Conservation (phyloP, 64 coral and sea anemone genomes). For the Pocillopora verrucosa region DNA sequence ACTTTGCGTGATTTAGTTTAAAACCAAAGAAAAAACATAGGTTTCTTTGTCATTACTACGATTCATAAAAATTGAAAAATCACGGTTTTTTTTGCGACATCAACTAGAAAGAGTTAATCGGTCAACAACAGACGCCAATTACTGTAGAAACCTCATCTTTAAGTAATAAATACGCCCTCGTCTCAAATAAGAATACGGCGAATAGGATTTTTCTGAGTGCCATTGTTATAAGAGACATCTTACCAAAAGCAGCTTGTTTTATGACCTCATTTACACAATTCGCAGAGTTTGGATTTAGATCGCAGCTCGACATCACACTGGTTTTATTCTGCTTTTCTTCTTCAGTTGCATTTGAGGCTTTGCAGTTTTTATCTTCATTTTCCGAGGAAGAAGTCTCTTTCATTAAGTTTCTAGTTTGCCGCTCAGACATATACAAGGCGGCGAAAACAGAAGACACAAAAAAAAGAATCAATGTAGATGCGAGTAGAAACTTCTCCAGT, state of each 20-base stretch:
- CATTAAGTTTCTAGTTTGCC: neutral
- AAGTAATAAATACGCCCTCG: neutral
- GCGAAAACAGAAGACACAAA: slow-evolving; percentile 5
- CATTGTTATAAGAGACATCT: neutral
- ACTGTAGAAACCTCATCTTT: neutral
- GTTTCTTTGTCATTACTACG: too few relatives aligned
- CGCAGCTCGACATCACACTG: neutral
- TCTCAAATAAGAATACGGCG: neutral
- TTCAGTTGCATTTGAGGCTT: neutral
- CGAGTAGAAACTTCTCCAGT: slow-evolving; percentile 15
- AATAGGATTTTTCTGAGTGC: neutral
- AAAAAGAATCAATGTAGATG: neutral
- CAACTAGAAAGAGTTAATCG: neutral
- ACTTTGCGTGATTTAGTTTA: neutral
- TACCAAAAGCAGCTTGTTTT: neutral
- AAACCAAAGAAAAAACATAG: neutral
- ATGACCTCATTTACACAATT: neutral
- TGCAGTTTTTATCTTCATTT: slow-evolving; percentile 7
- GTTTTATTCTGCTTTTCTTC: neutral
- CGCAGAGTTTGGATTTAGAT: neutral
- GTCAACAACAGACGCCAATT: neutral
- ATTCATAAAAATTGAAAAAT: too few relatives aligned
- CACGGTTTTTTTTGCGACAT: too few relatives aligned
- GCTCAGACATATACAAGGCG: neutral
- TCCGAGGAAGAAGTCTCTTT: neutral